phyloP scores from a whole-genome alignment of 2,888 invertebrate genomes.

The Cacoxenus indagator region DNA sequence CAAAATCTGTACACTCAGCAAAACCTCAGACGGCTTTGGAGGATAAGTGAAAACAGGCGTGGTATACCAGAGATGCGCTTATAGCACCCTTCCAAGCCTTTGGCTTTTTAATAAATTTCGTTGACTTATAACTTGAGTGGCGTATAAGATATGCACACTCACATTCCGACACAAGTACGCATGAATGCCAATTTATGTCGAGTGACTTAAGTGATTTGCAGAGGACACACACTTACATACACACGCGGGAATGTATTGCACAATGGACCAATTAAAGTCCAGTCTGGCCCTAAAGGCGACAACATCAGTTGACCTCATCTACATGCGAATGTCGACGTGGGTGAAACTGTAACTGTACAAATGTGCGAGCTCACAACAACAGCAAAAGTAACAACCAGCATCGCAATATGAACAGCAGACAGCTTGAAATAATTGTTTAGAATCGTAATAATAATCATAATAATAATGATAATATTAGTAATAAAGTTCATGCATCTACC shows the following conservation, averaged over 20 bases:
- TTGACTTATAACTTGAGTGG: not conserved
- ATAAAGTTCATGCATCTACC: slow-evolving; percentile 10
- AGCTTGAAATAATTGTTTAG: slow-evolving; percentile 59
- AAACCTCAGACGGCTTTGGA: not conserved
- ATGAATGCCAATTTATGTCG: slow-evolving; percentile 8
- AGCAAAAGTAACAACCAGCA: not conserved
- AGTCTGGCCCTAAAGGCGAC: not conserved
- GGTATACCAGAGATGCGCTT: not conserved
- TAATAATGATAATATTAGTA: slow-evolving; percentile 50
- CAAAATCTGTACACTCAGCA: not conserved
- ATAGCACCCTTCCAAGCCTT: not conserved
- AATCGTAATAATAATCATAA: slow-evolving; percentile 42
- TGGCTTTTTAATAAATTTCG: not conserved
- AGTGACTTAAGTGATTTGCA: not conserved
- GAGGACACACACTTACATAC: not conserved
- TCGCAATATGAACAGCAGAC: slow-evolving; percentile 21
- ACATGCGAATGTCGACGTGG: not conserved
- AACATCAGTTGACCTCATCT: not conserved
- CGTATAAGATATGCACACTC: not conserved
- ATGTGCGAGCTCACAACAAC: not conserved
- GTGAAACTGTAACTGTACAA: not conserved
- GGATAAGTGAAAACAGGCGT: not conserved
- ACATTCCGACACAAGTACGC: not conserved
- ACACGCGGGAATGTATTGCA: not conserved
- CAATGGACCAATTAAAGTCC: not conserved